Base-by-base conservation (phyloP, 2,888 invertebrate genomes). In the Meganola albula region DNA sequence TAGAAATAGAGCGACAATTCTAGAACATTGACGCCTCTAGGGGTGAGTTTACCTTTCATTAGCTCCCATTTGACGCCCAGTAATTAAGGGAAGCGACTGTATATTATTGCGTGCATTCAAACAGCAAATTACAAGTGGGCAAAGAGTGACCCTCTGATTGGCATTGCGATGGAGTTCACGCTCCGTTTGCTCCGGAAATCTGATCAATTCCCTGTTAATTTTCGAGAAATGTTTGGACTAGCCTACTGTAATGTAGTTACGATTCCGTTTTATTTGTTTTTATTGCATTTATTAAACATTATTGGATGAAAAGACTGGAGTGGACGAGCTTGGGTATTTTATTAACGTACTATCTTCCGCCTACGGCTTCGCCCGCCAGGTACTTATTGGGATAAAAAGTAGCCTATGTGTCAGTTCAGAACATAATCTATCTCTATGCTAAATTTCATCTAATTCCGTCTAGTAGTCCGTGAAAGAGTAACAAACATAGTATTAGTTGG, bases 171-270 rank as follows among this genome's bases (percentile, higher is more conserved):
- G 74, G 75, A 76, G 67, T 65, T 68, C 65, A 58, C 66, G 71
- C 63, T 58, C 67, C 71, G 66, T 66, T 75, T 68, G 62, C 63
- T 60, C 57, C 74, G 83, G 80, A 83, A 80, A 82, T 82, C 78
- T 72, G 77, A 82, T 82, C 74, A 77, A 74, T 74, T 64, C 69
- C 56, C 68, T 58, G 74, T 74, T 78, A 78, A 83, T 78, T 78
- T 66, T 56, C 57, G 55, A 63, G 73, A 72, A 75, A 74, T 75
- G 74, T 77, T 78, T 75, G 63, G 34, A 40, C 34, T 51, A 41
- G 39, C 43, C 48, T 40, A 34, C 43, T 32, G 48, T 64, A 67
- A 68, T 55, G 61, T 58, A 63, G 64, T 79, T 76, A 75, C 59
- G 48, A 58, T 50, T 62, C 53, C 62, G 58, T 69, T 73, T 63